These are phyloP conservation scores for Enteromius thamalakanensis DNA, from an alignment of 2,797 vertebrate species.

Conservation along the genomic window DNA sequence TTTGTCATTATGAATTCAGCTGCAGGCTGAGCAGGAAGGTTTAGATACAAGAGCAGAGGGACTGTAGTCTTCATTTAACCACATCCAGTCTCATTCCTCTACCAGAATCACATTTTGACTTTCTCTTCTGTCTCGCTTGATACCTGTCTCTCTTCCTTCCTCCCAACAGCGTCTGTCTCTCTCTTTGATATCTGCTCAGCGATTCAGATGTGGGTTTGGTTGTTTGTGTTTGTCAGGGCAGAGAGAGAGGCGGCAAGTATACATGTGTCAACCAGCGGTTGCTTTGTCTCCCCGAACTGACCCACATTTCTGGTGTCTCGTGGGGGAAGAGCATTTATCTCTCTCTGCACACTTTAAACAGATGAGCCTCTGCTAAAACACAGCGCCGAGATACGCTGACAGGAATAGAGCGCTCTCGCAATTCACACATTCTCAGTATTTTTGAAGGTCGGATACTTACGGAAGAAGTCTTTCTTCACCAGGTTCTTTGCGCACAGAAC, in stretches of 20 bases:
- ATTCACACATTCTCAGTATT: not conserved
- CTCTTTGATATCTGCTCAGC: constrained; percentile 9
- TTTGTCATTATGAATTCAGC: not conserved
- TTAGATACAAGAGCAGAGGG: not conserved
- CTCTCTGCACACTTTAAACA: constrained; percentile 49
- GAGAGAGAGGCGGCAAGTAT: not conserved
- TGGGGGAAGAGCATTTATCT: constrained; percentile 56
- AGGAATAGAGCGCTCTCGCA: constrained; percentile 39
- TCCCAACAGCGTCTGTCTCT: not conserved
- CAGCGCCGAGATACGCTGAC: constrained; percentile 44
- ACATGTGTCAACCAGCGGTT: constrained; percentile 33
- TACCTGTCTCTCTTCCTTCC: not conserved
- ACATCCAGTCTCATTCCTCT: not conserved
- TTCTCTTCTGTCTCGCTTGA: not conserved
- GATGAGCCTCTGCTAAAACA: constrained; percentile 44
- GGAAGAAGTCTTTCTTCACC: constrained; percentile 99
- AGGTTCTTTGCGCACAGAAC: constrained; percentile 99
- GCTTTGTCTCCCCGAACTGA: constrained; percentile 56
- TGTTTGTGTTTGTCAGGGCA: constrained; percentile 19
- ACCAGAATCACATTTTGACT: not conserved
- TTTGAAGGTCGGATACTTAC: constrained; percentile 83
- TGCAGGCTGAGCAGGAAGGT: not conserved
- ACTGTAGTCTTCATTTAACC: not conserved
- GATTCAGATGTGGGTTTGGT: constrained; percentile 1
- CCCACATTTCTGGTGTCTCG: constrained; percentile 55